Percentiles rank a stretch among this genome's conserved stretches.
Conservation (phyloP, 2,797 vertebrate genomes). For the Melanogrammus aeglefinus region DNA sequence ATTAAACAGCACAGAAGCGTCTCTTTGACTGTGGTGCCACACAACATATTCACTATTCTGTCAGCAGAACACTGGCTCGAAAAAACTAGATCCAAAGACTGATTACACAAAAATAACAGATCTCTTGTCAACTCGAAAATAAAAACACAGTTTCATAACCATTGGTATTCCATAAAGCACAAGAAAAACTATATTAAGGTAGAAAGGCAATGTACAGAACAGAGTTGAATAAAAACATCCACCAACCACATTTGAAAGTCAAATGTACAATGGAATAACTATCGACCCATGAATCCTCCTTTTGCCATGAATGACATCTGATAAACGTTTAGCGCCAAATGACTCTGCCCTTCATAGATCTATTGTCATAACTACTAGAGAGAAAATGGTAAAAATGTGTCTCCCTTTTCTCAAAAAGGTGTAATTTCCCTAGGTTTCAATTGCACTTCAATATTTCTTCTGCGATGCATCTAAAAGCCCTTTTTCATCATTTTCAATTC, state of each 20-base stretch:
- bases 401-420: slow-evolving; percentile 41
- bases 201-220: slow-evolving; percentile 59
- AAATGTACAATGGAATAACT: slow-evolving; percentile 42
- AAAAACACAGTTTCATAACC: slow-evolving; percentile 50
- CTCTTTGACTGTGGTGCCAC: slow-evolving; percentile 76
- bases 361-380: slow-evolving; percentile 41
- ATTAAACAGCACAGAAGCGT: slow-evolving; percentile 86
- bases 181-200: slow-evolving; percentile 60
- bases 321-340: background rate
- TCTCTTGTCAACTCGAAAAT: slow-evolving; percentile 49
- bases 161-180: slow-evolving; percentile 58
- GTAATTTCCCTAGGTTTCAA: slow-evolving; percentile 54
- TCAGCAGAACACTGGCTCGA: slow-evolving; percentile 70
- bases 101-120: slow-evolving; percentile 64
- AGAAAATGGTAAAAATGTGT: slow-evolving; percentile 48
- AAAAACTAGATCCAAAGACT: slow-evolving; percentile 54
- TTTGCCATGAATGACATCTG: background rate
- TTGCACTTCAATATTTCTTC: slow-evolving; percentile 63
- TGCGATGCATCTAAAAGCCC: slow-evolving; percentile 63
- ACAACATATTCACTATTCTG: slow-evolving; percentile 66
- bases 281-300: background rate
- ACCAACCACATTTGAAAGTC: slow-evolving; percentile 41
- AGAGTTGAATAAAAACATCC: slow-evolving; percentile 48
- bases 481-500: slow-evolving; percentile 50
- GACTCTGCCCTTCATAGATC: background rate